Conservation (phyloP, 2,797 vertebrate species). For the Cacajao melanocephalus region DNA sequence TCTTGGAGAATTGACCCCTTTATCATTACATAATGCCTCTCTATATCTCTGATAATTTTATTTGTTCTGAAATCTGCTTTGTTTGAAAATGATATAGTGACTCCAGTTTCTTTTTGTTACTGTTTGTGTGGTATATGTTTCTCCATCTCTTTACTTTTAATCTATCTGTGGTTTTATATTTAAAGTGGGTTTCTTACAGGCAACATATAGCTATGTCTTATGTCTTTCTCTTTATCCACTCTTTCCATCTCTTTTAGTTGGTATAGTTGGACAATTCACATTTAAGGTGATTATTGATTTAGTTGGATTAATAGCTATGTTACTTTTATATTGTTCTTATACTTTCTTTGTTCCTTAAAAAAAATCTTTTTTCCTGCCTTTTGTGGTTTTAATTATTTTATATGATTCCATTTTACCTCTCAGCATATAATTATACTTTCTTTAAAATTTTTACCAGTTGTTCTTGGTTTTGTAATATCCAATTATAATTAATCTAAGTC, state of each 20-base stretch:
- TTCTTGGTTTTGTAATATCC: neutral
- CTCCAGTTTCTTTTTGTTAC: neutral
- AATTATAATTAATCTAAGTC: neutral
- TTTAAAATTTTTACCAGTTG: neutral
- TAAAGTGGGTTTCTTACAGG: neutral
- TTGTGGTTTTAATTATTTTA: neutral
- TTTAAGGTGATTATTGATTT: neutral
- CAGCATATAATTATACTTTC: neutral
- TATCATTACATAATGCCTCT: neutral
- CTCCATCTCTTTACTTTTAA: neutral
- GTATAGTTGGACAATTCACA: neutral
- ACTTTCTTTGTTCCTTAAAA: neutral
- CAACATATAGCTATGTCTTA: neutral
- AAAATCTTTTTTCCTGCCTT: neutral
- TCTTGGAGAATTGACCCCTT: neutral
- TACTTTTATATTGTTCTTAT: neutral
- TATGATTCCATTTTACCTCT: neutral
- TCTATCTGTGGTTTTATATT: neutral
- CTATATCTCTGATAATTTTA: neutral
- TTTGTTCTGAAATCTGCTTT: neutral
- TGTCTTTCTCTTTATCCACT: neutral
- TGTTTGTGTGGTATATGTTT: neutral
- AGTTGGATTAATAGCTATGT: neutral
- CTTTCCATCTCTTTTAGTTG: neutral
- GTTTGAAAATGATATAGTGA: neutral